These are phyloP conservation scores for Cryptocephalus primarius DNA, from an alignment of 2,888 invertebrate genomes.

Conservation along the genomic window DNA sequence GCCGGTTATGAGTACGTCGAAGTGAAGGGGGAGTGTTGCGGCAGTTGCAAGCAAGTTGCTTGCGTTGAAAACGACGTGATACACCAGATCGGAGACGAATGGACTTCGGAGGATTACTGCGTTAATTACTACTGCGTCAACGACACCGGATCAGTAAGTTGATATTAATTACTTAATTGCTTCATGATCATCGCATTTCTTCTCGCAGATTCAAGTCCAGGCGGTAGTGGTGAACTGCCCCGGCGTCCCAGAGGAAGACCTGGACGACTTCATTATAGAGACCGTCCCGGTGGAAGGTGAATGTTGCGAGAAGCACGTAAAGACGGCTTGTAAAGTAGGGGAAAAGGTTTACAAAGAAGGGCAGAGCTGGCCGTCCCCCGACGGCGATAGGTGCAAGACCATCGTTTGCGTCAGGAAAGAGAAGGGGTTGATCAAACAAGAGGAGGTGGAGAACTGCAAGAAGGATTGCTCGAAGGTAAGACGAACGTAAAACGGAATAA, in stretches of 20 bases:
- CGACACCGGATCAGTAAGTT: slow-evolving; percentile 37
- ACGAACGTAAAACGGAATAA: not conserved
- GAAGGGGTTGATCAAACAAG: slow-evolving; percentile 42
- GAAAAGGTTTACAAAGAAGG: slow-evolving; percentile 37
- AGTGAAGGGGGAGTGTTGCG: slow-evolving; percentile 47
- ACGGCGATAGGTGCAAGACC: slow-evolving; percentile 45
- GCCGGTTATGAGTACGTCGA: slow-evolving; percentile 41
- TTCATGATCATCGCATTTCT: slow-evolving; percentile 1
- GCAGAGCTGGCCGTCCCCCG: slow-evolving; percentile 27
- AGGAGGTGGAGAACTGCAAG: slow-evolving; percentile 45
- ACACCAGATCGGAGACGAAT: slow-evolving; percentile 42
- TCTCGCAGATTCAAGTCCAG: slow-evolving; percentile 45
- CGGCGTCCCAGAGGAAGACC: slow-evolving; percentile 34
- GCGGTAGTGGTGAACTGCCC: slow-evolving; percentile 43
- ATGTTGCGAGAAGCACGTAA: slow-evolving; percentile 46
- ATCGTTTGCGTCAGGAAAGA: slow-evolving; percentile 40
- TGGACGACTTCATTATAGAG: slow-evolving; percentile 42
- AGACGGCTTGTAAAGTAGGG: slow-evolving; percentile 44
- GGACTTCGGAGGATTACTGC: slow-evolving; percentile 53
- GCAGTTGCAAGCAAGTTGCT: slow-evolving; percentile 49
- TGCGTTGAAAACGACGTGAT: slow-evolving; percentile 41
- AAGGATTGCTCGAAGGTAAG: slow-evolving; percentile 35
- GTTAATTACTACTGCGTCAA: slow-evolving; percentile 47
- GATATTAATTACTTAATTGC: too few relatives aligned
- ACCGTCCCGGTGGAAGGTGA: slow-evolving; percentile 37